Evolutionary conservation across 2,888 invertebrate genomes (phyloP).

Genomic region (Parnassius apollo): DNA sequence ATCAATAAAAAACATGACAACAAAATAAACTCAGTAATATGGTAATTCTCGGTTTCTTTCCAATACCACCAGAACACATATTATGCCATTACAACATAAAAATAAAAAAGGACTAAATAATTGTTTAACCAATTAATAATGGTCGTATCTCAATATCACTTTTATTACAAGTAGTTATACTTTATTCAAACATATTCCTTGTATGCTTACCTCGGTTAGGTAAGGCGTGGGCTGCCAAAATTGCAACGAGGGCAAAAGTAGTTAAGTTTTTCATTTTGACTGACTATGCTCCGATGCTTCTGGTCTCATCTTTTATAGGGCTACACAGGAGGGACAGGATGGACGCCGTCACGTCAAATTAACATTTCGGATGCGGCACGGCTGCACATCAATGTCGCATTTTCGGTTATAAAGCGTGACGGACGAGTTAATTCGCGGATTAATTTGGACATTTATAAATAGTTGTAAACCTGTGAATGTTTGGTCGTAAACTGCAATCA

Average conservation of each 20-base stretch:
- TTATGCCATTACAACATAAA: no score
- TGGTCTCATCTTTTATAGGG: slow-evolving; percentile 24
- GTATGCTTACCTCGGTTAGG: slow-evolving; percentile 16
- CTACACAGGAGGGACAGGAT: slow-evolving; percentile 20
- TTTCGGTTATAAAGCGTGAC: slow-evolving; percentile 20
- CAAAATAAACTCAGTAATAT: no score
- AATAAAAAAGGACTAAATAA: no score
- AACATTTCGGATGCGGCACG: slow-evolving; percentile 26
- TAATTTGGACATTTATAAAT: not conserved
- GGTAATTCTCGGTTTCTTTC: no score
- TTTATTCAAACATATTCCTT: no score
- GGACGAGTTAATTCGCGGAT: slow-evolving; percentile 12
- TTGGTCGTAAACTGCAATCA: no score
- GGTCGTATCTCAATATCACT: no score
- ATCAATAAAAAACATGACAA: no score
- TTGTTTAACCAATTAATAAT: no score
- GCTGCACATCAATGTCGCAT: slow-evolving; percentile 21
- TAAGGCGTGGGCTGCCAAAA: slow-evolving; percentile 9
- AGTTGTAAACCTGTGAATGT: no score
- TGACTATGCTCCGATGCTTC: slow-evolving; percentile 16
- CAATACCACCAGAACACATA: no score
- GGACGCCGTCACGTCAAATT: slow-evolving; percentile 28
- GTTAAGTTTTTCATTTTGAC: slow-evolving; percentile 13
- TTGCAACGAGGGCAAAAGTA: not conserved
- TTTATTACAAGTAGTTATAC: no score